Conservation (phyloP, 2,113 vertebrate genomes). For the Gymnocephalus cernua region DNA sequence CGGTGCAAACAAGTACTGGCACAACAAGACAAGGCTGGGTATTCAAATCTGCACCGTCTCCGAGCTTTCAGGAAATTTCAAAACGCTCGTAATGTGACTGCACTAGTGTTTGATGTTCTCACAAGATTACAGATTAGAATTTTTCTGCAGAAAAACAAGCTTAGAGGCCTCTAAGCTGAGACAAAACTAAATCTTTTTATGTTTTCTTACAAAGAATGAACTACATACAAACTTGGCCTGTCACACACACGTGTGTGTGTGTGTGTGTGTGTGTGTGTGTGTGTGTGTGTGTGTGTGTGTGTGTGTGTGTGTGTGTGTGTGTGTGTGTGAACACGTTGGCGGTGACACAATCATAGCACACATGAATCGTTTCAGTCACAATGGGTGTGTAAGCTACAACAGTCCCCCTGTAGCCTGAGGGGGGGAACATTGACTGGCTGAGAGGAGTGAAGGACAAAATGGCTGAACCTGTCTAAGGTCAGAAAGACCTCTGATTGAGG, state of each 20-base stretch:
- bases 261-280: not conserved
- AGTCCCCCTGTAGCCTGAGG: constrained; percentile 55
- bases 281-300: not conserved
- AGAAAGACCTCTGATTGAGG: constrained; percentile 64
- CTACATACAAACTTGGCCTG: constrained; percentile 7
- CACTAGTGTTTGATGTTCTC: constrained; percentile 25
- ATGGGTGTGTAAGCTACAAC: constrained; percentile 38
- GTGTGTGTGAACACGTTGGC: constrained; percentile 32
- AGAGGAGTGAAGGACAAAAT: constrained; percentile 85
- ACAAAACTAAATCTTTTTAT: constrained; percentile 1
- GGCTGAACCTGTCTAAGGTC: constrained; percentile 79
- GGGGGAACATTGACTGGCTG: constrained; percentile 63
- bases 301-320: not conserved
- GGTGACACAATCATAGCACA: constrained; percentile 51
- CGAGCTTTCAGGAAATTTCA: constrained; percentile 38
- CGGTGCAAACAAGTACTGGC: constrained; percentile 74
- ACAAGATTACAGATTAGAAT: constrained; percentile 53
- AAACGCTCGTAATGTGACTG: constrained; percentile 13
- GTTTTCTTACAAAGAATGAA: constrained; percentile 4
- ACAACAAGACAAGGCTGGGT: constrained; percentile 45
- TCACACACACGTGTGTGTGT: not conserved
- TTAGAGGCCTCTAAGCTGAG: constrained; percentile 20
- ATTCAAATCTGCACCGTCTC: constrained; percentile 25
- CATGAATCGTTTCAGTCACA: constrained; percentile 44
- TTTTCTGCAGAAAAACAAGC: constrained; percentile 23